A percentile compares a stretch with the other conserved stretches of the same genome.
Conservation (phyloP, 2,888 invertebrate genomes). For the Hirtodrosophila trivittata region DNA sequence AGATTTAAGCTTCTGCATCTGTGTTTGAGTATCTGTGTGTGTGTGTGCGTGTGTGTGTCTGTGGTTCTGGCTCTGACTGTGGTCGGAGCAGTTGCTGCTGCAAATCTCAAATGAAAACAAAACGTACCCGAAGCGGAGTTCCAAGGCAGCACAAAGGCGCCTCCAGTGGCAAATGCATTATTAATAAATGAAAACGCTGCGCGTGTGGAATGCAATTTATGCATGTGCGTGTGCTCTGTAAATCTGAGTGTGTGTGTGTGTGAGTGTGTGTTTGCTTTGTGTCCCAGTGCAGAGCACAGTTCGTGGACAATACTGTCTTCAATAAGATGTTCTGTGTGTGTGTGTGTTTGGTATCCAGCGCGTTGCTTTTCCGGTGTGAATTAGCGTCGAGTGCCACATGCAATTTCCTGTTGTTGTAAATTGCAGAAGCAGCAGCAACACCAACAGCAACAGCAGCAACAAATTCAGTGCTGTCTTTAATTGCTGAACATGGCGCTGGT, state of each 20-base stretch:
- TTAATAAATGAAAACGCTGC: slow-evolving; percentile 63
- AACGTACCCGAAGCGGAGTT: slow-evolving; percentile 38
- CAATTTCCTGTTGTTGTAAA: slow-evolving; percentile 76
- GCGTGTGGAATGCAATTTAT: slow-evolving; percentile 18
- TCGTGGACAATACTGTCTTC: slow-evolving; percentile 48
- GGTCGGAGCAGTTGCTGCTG: slow-evolving; percentile 19
- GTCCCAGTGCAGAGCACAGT: slow-evolving; percentile 38
- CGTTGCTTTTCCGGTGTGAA: slow-evolving; percentile 71
- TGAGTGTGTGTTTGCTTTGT: slow-evolving; percentile 8
- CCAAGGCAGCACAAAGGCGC: slow-evolving; percentile 32
- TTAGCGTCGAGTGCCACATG: slow-evolving; percentile 76
- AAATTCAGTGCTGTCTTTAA: slow-evolving; percentile 57
- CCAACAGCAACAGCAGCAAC: slow-evolving; percentile 7
- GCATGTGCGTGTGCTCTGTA: slow-evolving; percentile 1
- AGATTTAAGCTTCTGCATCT: slow-evolving; percentile 63
- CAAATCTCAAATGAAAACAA: slow-evolving; percentile 62
- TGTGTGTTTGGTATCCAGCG: slow-evolving; percentile 29
- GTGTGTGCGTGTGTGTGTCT: slow-evolving; percentile 48
- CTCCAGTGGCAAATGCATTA: slow-evolving; percentile 58
- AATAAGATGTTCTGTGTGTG: slow-evolving; percentile 51
- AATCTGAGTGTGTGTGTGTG: slow-evolving; percentile 3
- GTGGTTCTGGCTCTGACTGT: slow-evolving; percentile 19
- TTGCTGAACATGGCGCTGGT: slow-evolving; percentile 44
- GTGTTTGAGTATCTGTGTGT: slow-evolving; percentile 1
- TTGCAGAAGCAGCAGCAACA: slow-evolving; percentile 37